Base-by-base conservation (phyloP, 2,797 vertebrate species). In the Diglossa cyanea region DNA sequence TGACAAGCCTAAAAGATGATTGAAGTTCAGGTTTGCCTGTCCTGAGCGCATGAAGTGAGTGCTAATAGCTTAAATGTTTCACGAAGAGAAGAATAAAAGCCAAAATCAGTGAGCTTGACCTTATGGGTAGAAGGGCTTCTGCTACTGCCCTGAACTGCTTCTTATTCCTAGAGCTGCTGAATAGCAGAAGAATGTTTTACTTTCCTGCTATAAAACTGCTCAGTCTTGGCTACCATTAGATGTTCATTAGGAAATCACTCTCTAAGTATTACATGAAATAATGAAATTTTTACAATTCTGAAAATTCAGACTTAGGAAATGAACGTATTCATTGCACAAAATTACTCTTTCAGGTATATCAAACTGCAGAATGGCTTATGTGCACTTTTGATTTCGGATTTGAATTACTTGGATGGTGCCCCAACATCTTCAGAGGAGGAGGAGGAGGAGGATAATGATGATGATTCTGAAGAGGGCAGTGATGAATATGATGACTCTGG, bases 321-420 rank as follows among this genome's bases (percentile, higher is more conserved):
- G 33, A 58, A 39, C 25, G 0, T 48, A 50, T 90, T 76, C 51
- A 81, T 94, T 80, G 42, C 30, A 54, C 60, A 39, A 74, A 94
- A 40, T 93, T 85, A 18, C 93, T 85, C 73, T 88, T 96, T 44
- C 97, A 99, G 99, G 85, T 99, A 98, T 97, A 98, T 99, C 72
- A 98, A 98, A 93, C 98, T 99, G 92, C 98, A 95, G 24, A 99
- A 99, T 88, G 98, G 99, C 89, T 98, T 99, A 76, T 96, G 98
- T 97, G 99, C 97, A 44, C 98, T 99, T 74, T 98, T 99, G 96
- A 98, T 99, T 98, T 99, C 99, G 23, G 99, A 99, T 97, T 97
- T 98, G 93, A 98, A 98, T 93, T 98, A 98, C 30, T 37, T 89
- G 7, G 98, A 98, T 18, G 94, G 96, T 73, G 96, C 96, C 67